Conservation (phyloP, 2,888 invertebrate species). For the Sicus ferrugineus region DNA sequence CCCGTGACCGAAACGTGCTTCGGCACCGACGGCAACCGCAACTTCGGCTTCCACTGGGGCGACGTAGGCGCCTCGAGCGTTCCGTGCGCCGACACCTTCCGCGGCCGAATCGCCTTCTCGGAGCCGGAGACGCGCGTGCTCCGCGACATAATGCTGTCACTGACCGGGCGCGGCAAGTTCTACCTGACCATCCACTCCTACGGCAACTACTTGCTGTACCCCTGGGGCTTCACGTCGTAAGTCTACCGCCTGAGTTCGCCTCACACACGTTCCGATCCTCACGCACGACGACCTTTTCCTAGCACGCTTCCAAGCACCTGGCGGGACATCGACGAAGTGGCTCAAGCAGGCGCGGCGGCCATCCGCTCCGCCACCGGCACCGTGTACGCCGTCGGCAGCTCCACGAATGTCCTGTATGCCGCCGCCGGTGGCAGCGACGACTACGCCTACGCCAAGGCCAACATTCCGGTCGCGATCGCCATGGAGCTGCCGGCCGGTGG, state of each 20-base stretch:
- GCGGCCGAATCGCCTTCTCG: slow-evolving; percentile 71
- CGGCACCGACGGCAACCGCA: slow-evolving; percentile 81
- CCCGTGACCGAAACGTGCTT: slow-evolving; percentile 65
- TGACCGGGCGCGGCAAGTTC: slow-evolving; percentile 61
- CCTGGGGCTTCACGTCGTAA: slow-evolving; percentile 71
- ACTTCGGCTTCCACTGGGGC: slow-evolving; percentile 77
- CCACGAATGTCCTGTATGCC: slow-evolving; percentile 65
- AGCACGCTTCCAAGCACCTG: slow-evolving; percentile 63
- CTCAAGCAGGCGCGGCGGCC: slow-evolving; percentile 58
- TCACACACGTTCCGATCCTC: not conserved
- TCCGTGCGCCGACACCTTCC: slow-evolving; percentile 70
- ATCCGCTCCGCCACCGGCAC: slow-evolving; percentile 57
- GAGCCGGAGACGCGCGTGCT: slow-evolving; percentile 72
- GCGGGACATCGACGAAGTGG: slow-evolving; percentile 61
- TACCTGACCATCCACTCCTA: slow-evolving; percentile 80
- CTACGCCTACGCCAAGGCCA: slow-evolving; percentile 69
- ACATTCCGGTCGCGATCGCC: slow-evolving; percentile 70
- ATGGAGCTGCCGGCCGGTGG: slow-evolving; percentile 71
- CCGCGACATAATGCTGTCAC: slow-evolving; percentile 67
- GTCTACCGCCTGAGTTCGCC: slow-evolving; percentile 67
- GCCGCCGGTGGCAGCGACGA: slow-evolving; percentile 73
- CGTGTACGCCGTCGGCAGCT: slow-evolving; percentile 62
- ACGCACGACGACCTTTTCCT: slow-evolving; percentile 67
- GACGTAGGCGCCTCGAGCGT: slow-evolving; percentile 63
- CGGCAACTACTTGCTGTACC: slow-evolving; percentile 73